Percentiles rank a stretch among this genome's conserved stretches.
These are phyloP conservation scores for Thereva unica DNA, from an alignment of 2,888 invertebrate genomes.

Conservation along the genomic window DNA sequence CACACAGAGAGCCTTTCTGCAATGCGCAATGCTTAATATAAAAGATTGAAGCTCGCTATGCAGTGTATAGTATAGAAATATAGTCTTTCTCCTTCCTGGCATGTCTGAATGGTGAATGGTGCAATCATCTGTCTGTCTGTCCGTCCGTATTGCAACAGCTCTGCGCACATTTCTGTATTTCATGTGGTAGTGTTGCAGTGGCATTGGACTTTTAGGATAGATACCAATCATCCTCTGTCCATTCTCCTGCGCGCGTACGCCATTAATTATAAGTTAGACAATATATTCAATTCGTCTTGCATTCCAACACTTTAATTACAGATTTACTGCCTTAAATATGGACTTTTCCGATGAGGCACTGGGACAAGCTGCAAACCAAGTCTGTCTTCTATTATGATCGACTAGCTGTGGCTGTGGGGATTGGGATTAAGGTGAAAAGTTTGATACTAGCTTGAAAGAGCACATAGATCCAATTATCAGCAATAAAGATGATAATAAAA, in stretches of 20 bases:
- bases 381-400: conserved; percentile 1
- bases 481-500: too few relatives aligned
- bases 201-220: conserved; percentile 21
- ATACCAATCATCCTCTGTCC: conserved; percentile 34
- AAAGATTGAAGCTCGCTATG: too few relatives aligned
- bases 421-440: not conserved
- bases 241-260: conserved; percentile 17
- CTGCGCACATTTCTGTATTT: not conserved
- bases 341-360: conserved; percentile 15
- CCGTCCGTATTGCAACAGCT: conserved; percentile 17
- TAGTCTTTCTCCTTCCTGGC: conserved; percentile 22
- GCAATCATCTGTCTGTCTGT: conserved; percentile 22
- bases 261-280: conserved; percentile 39
- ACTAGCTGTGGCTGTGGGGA: not conserved
- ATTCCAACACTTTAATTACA: conserved; percentile 39
- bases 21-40: not conserved
- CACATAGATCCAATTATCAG: too few relatives aligned
- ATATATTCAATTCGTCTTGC: conserved; percentile 39
- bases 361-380: conserved; percentile 16
- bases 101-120: conserved; percentile 16
- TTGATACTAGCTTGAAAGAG: too few relatives aligned
- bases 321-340: conserved; percentile 33
- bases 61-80: too few relatives aligned
- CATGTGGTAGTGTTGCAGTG: conserved; percentile 13
- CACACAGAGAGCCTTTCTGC: not conserved